Percentiles rank a stretch among this genome's conserved stretches.
Evolutionary conservation across 2,113 vertebrate genomes (phyloP).

Genomic region (Psephotus haematonotus): DNA sequence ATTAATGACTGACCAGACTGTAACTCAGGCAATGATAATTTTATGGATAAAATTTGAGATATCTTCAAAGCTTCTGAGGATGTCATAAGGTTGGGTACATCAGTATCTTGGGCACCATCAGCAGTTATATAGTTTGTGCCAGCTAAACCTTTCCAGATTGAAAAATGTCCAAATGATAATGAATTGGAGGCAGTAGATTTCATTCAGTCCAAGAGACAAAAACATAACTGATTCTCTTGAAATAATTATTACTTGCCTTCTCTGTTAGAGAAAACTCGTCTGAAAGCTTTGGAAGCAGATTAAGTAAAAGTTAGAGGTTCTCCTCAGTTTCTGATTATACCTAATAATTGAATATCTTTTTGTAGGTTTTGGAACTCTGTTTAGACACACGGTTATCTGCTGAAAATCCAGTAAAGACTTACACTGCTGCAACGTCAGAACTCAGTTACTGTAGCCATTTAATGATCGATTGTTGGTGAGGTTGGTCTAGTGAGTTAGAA

Average conservation of each 20-base stretch:
- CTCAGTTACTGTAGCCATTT: neutral
- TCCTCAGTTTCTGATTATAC: neutral
- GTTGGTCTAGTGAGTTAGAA: neutral
- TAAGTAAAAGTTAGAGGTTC: neutral
- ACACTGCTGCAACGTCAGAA: neutral
- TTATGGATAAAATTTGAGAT: neutral
- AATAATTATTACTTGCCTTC: neutral
- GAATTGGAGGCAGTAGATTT: neutral
- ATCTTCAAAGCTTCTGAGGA: neutral
- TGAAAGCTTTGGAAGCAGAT: neutral
- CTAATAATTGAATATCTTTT: neutral
- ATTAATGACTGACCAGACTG: neutral
- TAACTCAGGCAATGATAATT: neutral
- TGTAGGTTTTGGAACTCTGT: neutral
- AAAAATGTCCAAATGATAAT: neutral
- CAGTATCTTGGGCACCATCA: neutral
- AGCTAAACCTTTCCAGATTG: neutral
- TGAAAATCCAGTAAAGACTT: neutral
- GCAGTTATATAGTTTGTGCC: neutral
- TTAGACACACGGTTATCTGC: neutral
- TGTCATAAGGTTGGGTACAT: neutral
- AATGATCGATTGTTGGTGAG: rapidly evolving
- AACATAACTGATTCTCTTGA: neutral
- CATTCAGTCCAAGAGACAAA: neutral
- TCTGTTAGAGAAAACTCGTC: neutral